phyloP scores from a whole-genome alignment of 2,113 vertebrate genomes.

The Festucalex cinctus region DNA sequence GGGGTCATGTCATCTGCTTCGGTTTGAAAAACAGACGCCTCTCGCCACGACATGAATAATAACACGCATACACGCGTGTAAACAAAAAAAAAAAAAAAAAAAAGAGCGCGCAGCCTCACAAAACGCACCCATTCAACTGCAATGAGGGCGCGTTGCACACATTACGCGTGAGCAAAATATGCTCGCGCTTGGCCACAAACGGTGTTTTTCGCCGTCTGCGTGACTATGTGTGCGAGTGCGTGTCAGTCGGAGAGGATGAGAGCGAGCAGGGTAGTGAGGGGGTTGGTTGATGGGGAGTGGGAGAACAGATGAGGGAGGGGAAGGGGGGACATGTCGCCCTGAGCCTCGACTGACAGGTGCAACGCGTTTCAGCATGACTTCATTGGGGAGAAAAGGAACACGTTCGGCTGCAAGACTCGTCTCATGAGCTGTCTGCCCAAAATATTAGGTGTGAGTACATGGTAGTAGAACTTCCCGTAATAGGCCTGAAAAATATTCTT shows the following conservation, averaged over 20 bases:
- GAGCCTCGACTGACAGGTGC: conserved; percentile 62
- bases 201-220: conserved; percentile 19
- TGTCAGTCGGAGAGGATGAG: conserved; percentile 29
- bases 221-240: conserved; percentile 21
- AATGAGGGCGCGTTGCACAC: conserved; percentile 17
- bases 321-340: conserved; percentile 28
- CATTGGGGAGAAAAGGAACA: conserved; percentile 19
- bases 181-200: conserved; percentile 25
- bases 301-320: not conserved
- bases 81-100: no score
- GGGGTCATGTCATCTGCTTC: conserved; percentile 39
- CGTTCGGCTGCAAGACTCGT: conserved; percentile 18
- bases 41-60: conserved; percentile 26
- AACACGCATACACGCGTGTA: conserved; percentile 6
- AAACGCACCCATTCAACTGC: conserved; percentile 21
- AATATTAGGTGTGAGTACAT: not conserved
- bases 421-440: not conserved
- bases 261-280: not conserved
- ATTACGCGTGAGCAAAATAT: conserved; percentile 41
- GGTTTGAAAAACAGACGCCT: conserved; percentile 37
- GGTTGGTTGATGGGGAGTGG: conserved; percentile 15
- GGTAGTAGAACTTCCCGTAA: not conserved
- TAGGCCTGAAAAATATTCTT: no score
- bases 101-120: not conserved
- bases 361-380: conserved; percentile 50